These are phyloP conservation scores for Aspidiotus destructor DNA, from an alignment of 2,888 invertebrate genomes.

Conservation along the genomic window DNA sequence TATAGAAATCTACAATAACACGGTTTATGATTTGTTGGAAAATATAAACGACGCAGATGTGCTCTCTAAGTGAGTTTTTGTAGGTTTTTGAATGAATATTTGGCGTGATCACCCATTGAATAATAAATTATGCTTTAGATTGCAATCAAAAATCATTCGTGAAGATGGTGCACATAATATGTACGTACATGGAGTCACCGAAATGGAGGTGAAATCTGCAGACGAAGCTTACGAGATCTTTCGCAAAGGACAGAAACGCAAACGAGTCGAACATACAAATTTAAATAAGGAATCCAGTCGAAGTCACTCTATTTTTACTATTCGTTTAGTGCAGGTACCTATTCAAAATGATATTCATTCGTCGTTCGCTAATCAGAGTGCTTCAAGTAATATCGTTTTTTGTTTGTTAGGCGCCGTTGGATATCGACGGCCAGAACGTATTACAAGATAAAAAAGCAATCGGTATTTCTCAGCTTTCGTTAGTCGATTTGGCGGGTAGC, in stretches of 20 bases:
- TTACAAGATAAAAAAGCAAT: conserved; percentile 69
- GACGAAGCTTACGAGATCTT: conserved; percentile 92
- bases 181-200: conserved; percentile 88
- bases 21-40: conserved; percentile 89
- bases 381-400: conserved; percentile 22
- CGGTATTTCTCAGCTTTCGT: conserved; percentile 77
- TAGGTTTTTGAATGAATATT: conserved; percentile 6
- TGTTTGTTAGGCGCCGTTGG: conserved; percentile 48
- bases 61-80: conserved; percentile 46
- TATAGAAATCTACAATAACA: conserved; percentile 94
- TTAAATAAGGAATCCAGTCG: conserved; percentile 92
- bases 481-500: conserved; percentile 96
- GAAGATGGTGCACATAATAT: conserved; percentile 71
- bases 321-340: conserved; percentile 71
- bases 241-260: conserved; percentile 72
- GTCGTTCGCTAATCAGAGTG: neutral
- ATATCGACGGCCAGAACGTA: conserved; percentile 60
- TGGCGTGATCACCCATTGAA: too few relatives aligned
- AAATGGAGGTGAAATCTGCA: conserved; percentile 86
- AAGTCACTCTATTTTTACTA: conserved; percentile 92
- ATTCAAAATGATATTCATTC: too few relatives aligned
- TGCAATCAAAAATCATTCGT: conserved; percentile 74
- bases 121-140: neutral
- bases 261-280: conserved; percentile 84
- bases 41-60: conserved; percentile 53